These are phyloP conservation scores for Prunella fulvescens DNA, from an alignment of 2,113 vertebrate species.

Conservation along the genomic window DNA sequence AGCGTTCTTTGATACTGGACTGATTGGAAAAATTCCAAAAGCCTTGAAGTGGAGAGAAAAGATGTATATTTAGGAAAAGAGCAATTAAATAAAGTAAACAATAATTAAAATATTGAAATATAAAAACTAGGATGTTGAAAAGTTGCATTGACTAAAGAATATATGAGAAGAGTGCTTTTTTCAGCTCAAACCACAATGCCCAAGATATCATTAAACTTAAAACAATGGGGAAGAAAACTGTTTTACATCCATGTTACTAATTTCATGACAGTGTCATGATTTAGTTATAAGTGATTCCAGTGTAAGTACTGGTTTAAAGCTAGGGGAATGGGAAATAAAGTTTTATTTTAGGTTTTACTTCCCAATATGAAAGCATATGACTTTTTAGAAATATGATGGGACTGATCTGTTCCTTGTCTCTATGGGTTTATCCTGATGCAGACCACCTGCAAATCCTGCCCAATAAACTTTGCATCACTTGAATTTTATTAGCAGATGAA, in stretches of 20 bases:
- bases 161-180: not conserved
- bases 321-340: not conserved
- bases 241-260: not conserved
- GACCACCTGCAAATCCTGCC: not conserved
- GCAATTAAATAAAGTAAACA: slow-evolving; percentile 35
- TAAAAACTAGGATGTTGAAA: not conserved
- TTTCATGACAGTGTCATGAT: not conserved
- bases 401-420: not conserved
- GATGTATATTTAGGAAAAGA: slow-evolving; percentile 30
- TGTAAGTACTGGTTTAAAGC: not conserved
- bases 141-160: not conserved
- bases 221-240: not conserved
- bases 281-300: not conserved
- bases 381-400: not conserved
- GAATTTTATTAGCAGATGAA: not conserved
- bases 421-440: not conserved
- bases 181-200: not conserved
- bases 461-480: not conserved
- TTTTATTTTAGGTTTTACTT: not conserved
- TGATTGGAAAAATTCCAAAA: slow-evolving; percentile 27
- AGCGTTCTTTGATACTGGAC: slow-evolving; percentile 16
- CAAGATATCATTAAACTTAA: not conserved
- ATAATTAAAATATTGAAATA: slow-evolving; percentile 17
- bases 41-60: not conserved
- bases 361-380: not conserved